Base-by-base conservation (phyloP, 1,140 invertebrate genomes). In the Nymphalis io region DNA sequence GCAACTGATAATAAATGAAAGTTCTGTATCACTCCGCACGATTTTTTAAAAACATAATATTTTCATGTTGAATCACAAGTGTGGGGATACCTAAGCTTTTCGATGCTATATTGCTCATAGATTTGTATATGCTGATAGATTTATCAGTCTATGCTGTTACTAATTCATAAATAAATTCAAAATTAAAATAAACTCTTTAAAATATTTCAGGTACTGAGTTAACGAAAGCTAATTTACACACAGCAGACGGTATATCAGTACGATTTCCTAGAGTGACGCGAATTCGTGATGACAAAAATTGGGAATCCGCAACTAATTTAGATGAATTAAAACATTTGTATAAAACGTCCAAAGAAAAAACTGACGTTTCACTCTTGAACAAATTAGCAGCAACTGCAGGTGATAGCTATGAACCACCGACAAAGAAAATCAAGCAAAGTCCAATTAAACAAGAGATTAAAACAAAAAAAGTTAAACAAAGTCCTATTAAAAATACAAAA, bases 221-320 rank as follows among this genome's bases (percentile, higher is more conserved):
- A 76, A 97, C 96, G 10, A 95, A 97, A 84, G 92, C 93, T 3
- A 96, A 97, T 57, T 93, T 96, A 16, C 98, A 99, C 81, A 98
- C 97, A 4, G 97, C 97, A 2, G 94, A 96, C 83, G 97, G 97
- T 5, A 98, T 98, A 78, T 98, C 97, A 3, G 97, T 99, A 55
- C 92, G 98, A 74, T 99, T 99, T 93, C 98, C 98, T 4, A 93
- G 98, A 70, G 95, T 98, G 0, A 97, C 96, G 1, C 94, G 94
- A 73, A 95, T 98, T 64, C 93, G 97, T 53, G 88, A 94, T 73
- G 98, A 98, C 82, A 98, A 98, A 92, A 91, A 93, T 60, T 98
- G 97, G 94, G 88, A 96, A 78, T 94, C 95, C 0, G 97, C 97
- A 0, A 98, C 97, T 0, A 95, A 93, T 83, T 88, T 98, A 38